A percentile compares a stretch with the other conserved stretches of the same genome.
Evolutionary conservation across 2,113 vertebrate genomes (phyloP).

Genomic region (Fregetta grallaria): DNA sequence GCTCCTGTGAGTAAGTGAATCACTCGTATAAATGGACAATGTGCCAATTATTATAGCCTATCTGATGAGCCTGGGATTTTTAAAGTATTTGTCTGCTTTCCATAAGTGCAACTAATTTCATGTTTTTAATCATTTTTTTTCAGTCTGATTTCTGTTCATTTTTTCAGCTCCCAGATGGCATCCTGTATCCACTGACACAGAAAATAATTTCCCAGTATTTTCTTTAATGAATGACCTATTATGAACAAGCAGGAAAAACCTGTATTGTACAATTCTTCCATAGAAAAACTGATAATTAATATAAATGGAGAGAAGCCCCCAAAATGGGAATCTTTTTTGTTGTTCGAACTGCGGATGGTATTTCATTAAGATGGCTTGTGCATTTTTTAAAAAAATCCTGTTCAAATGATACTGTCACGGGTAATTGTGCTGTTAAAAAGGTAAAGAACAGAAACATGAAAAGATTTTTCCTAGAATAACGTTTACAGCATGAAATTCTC

Average conservation of each 20-base stretch:
- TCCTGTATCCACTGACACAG: constrained; percentile 39
- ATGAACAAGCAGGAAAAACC: background rate
- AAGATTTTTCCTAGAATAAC: background rate
- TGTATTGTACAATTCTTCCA: constrained; percentile 27
- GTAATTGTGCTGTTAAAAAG: constrained; percentile 21
- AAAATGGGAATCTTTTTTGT: background rate
- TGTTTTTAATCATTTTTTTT: background rate
- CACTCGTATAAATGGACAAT: background rate
- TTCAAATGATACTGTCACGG: background rate
- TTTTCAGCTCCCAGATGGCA: constrained; percentile 61
- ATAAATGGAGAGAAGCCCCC: background rate
- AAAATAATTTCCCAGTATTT: constrained; percentile 58
- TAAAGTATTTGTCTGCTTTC: background rate
- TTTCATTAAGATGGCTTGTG: background rate
- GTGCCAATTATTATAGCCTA: background rate
- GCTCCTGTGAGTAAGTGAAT: background rate
- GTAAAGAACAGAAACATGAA: constrained; percentile 6
- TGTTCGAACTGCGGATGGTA: background rate
- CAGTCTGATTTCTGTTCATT: constrained; percentile 17
- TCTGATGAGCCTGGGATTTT: background rate
- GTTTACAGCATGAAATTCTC: background rate
- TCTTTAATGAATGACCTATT: constrained; percentile 57
- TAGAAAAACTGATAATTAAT: constrained; percentile 37
- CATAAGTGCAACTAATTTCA: background rate
- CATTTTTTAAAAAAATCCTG: background rate